Percentiles rank a stretch among this genome's conserved stretches.
These are phyloP conservation scores for Coronaproctus castanopsis DNA, from an alignment of 2,888 invertebrate genomes.

Conservation along the genomic window DNA sequence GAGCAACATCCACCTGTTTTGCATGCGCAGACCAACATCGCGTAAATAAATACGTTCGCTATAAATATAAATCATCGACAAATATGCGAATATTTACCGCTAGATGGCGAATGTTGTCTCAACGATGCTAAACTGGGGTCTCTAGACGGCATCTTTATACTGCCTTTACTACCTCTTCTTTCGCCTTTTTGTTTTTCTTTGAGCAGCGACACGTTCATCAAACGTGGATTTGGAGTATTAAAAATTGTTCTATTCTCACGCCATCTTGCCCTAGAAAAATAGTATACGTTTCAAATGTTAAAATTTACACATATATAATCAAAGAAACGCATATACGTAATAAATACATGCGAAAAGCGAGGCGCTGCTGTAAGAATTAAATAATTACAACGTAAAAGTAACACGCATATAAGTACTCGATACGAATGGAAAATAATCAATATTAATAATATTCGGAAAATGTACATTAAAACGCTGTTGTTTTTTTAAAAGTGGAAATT, in stretches of 20 bases:
- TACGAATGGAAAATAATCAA: background rate
- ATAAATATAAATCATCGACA: no score
- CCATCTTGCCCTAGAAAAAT: constrained; percentile 60
- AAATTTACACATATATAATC: background rate
- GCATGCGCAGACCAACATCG: no score
- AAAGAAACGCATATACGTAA: background rate
- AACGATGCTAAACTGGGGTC: constrained; percentile 71
- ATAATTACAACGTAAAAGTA: no score
- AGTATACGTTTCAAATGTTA: background rate
- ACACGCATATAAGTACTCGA: background rate
- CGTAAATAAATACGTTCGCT: no score
- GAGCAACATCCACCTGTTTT: no score
- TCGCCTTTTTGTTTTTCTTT: constrained; percentile 62
- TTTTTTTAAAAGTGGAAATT: no score
- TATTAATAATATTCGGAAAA: background rate
- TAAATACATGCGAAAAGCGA: no score
- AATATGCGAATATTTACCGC: constrained; percentile 13
- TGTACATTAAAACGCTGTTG: no score
- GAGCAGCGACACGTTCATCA: constrained; percentile 75
- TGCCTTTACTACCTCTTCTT: constrained; percentile 39
- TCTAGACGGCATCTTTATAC: constrained; percentile 62
- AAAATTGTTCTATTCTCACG: constrained; percentile 79
- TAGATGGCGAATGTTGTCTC: constrained; percentile 53
- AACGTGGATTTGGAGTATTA: constrained; percentile 78
- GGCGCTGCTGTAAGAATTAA: no score